Percentiles rank a stretch among this genome's conserved stretches.
Evolutionary conservation across 2,113 vertebrate species (phyloP).

Genomic region (Apodemus speciosus): DNA sequence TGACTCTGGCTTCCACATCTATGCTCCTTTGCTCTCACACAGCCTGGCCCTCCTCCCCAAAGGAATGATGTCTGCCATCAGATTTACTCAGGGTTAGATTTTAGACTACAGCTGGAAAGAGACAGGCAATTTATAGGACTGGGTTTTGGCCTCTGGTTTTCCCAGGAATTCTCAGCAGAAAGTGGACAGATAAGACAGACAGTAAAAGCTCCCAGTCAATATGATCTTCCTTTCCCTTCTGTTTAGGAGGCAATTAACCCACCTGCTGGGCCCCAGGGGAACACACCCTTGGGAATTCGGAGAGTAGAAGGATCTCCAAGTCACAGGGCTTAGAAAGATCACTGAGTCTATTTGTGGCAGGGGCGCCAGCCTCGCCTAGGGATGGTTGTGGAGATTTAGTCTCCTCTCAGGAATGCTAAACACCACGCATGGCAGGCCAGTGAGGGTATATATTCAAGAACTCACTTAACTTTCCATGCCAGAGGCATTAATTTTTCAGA

Average conservation of each 20-base stretch:
- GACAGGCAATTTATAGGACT: not conserved
- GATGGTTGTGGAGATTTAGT: slow-evolving; percentile 87
- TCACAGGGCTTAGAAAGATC: slow-evolving; percentile 76
- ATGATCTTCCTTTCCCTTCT: not conserved
- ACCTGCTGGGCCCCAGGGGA: slow-evolving; percentile 51
- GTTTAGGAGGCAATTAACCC: not conserved
- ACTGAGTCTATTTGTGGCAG: slow-evolving; percentile 81
- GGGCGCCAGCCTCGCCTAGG: slow-evolving; percentile 87
- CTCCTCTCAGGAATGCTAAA: slow-evolving; percentile 88
- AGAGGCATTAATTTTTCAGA: slow-evolving; percentile 87
- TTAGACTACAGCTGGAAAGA: slow-evolving; percentile 42
- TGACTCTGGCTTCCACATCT: not conserved
- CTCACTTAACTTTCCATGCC: slow-evolving; percentile 87
- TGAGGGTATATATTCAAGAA: slow-evolving; percentile 87
- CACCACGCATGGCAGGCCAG: slow-evolving; percentile 85
- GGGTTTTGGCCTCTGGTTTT: not conserved
- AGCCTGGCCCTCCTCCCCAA: not conserved
- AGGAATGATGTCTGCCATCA: not conserved
- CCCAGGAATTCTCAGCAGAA: not conserved
- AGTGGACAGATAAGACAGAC: not conserved
- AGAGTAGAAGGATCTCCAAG: slow-evolving; percentile 48
- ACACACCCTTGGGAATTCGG: slow-evolving; percentile 59
- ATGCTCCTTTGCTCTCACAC: no score
- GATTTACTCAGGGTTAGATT: not conserved
- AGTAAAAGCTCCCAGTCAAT: not conserved